Evolutionary conservation across 2,113 vertebrate genomes (phyloP).

Genomic region (Brachypteracias leptosomus): DNA sequence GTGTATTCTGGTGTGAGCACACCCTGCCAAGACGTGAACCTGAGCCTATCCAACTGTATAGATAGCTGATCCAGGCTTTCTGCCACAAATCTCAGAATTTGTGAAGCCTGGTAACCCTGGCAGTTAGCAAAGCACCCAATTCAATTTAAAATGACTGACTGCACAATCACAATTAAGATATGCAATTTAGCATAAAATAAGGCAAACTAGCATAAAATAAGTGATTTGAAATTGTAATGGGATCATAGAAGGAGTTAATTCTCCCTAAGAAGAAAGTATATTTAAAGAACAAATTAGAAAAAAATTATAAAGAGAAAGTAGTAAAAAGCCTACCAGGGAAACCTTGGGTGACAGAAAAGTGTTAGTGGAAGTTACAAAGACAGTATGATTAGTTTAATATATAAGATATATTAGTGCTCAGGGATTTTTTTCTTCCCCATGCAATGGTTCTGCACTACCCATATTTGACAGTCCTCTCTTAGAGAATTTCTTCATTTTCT

Average conservation of each 20-base stretch:
- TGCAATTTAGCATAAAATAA: constrained; percentile 41
- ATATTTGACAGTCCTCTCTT: not conserved
- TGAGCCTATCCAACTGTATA: not conserved
- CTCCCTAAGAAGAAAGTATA: not conserved
- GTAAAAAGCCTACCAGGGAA: not conserved
- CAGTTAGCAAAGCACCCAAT: not conserved
- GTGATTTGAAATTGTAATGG: not conserved
- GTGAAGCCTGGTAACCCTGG: not conserved
- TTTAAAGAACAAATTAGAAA: not conserved
- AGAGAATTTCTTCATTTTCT: not conserved
- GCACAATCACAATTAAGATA: constrained; percentile 15
- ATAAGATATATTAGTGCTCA: not conserved
- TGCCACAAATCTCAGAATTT: not conserved
- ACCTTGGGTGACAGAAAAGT: not conserved
- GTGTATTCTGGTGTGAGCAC: not conserved
- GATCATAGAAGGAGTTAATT: not conserved
- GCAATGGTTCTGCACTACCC: not conserved
- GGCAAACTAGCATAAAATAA: constrained; percentile 31
- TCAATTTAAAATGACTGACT: constrained; percentile 22
- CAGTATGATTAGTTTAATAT: not conserved
- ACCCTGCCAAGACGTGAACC: not conserved
- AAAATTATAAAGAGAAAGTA: not conserved
- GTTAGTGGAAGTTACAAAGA: not conserved
- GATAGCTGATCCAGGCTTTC: not conserved
- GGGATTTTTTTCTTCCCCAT: not conserved